Conservation (phyloP, 2,113 vertebrate species). For the Mesoclemmys tuberculata region DNA sequence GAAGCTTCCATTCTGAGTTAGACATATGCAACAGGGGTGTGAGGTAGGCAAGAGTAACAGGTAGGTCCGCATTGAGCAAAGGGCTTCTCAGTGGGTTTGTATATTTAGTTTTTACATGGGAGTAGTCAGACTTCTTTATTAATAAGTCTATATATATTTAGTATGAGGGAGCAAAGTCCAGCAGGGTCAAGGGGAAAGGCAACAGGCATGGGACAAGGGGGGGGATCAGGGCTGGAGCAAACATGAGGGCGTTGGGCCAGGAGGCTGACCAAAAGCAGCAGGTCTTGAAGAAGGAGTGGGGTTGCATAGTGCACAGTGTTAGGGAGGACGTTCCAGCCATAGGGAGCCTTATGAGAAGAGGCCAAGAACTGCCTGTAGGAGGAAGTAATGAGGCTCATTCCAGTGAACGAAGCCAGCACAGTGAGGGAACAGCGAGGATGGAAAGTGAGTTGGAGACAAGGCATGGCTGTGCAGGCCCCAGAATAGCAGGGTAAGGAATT, state of each 20-base stretch:
- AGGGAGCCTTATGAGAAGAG: not conserved
- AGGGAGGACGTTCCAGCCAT: not conserved
- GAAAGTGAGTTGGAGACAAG: not conserved
- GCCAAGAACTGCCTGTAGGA: not conserved
- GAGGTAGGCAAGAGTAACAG: constrained; percentile 64
- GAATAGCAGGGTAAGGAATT: not conserved
- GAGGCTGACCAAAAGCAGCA: not conserved
- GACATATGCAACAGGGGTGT: constrained; percentile 18
- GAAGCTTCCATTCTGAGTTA: constrained; percentile 65
- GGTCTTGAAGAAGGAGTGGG: not conserved
- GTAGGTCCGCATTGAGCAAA: constrained; percentile 35
- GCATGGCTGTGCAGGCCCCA: not conserved
- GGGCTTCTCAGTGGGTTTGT: constrained; percentile 37
- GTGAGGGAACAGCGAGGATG: not conserved
- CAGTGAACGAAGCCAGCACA: not conserved
- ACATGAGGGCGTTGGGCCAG: not conserved
- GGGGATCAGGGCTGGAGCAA: not conserved
- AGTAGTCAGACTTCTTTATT: not conserved
- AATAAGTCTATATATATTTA: not conserved
- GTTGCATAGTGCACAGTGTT: accelerated
- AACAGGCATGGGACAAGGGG: not conserved
- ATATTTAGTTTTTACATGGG: not conserved
- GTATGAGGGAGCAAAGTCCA: not conserved
- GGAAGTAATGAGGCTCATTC: accelerated
- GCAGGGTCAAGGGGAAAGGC: not conserved